These are phyloP conservation scores for Semicossyphus pulcher DNA, from an alignment of 2,113 vertebrate species.

Conservation along the genomic window DNA sequence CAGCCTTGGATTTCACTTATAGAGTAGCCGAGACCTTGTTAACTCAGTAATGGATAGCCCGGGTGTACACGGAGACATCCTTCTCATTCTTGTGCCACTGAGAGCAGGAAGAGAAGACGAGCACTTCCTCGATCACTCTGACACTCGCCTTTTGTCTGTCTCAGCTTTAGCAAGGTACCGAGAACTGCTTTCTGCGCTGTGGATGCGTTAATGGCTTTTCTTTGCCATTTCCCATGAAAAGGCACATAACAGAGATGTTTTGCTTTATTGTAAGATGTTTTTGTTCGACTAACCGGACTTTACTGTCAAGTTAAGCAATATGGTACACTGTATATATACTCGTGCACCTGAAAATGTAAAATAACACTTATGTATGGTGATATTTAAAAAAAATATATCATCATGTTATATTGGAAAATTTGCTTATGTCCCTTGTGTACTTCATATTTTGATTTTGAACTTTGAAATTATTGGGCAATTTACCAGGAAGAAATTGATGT, in stretches of 20 bases:
- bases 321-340: neutral
- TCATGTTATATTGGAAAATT: neutral
- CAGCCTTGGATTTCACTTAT: slow-evolving; percentile 70
- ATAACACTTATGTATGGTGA: neutral
- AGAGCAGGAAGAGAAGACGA: slow-evolving; percentile 78
- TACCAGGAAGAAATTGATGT: neutral
- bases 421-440: neutral
- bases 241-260: slow-evolving; percentile 22
- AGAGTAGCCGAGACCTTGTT: slow-evolving; percentile 60
- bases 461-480: neutral
- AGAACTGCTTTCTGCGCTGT: slow-evolving; percentile 14
- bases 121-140: slow-evolving; percentile 81
- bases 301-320: neutral
- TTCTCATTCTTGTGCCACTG: slow-evolving; percentile 77
- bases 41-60: slow-evolving; percentile 84
- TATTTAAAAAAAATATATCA: too few relatives aligned
- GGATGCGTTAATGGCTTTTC: slow-evolving; percentile 63
- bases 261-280: slow-evolving; percentile 1
- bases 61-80: slow-evolving; percentile 71
- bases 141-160: slow-evolving; percentile 84
- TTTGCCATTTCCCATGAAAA: slow-evolving; percentile 86
- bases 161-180: slow-evolving; percentile 77
- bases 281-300: slow-evolving; percentile 2
- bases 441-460: neutral
- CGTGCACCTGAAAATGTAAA: neutral